Evolutionary conservation across 2,113 vertebrate genomes (phyloP), one percentile per base, ranked within the genome.

Genomic region (Solea senegalensis): DNA sequence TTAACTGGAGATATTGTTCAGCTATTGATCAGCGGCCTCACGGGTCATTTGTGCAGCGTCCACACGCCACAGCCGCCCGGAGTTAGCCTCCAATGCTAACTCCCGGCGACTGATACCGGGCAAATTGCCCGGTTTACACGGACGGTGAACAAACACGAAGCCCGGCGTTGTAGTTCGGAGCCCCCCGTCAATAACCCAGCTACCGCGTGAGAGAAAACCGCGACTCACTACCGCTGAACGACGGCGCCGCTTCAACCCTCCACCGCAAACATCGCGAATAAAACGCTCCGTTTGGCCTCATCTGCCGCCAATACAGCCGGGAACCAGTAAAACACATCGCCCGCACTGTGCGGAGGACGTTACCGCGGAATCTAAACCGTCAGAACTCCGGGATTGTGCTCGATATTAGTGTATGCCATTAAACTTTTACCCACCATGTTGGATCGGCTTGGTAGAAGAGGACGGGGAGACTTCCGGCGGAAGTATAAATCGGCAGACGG

Each of bases 361-460:
- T 1, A 12, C 3, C 0, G 15, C 0, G 1, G 0, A 0, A 9
- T 1, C n/a, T 9, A 7, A 43, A 9, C 7, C 0, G 12, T 0
- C 11, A 26, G 26, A 21, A 57, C 0, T 7, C 0, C 0, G 34
- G 80, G 93, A 94, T 94, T 86, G 6, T 0, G 0, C 12, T 1
- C 28, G 93, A 94, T 94, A 50, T 13, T 0, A 26, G 27, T 4
- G 1, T 1, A 28, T 57, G 53, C 39, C 2, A 34, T 21, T 21
- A 27, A 50, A 10, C 49, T 50, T 11, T 6, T 28, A 94, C 97
- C 89, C 94, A 97, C 96, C 97, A 98, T 97, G 80, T 87, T 88
- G 87, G 92, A 91, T 75, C 86, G 84, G 79, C 72, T 90, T 70
- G 83, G 80, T 74, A 66, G 76, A 95, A 94, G 91, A 91, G 89